These are phyloP conservation scores for Pseudochirops cupreus DNA, from an alignment of 2,797 vertebrate species.

Conservation along the genomic window DNA sequence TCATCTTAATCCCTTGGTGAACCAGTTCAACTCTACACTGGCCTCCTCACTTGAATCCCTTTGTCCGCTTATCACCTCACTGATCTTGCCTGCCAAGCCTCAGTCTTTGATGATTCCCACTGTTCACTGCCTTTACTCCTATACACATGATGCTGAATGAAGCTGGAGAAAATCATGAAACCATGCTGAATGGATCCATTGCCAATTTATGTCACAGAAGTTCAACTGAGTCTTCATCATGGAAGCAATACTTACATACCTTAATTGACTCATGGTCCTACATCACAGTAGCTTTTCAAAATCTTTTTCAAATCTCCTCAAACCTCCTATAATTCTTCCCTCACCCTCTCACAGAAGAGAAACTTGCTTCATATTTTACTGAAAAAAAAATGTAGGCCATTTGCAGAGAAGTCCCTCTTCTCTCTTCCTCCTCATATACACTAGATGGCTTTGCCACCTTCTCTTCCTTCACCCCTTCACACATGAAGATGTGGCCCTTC, in stretches of 20 bases:
- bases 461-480: background rate
- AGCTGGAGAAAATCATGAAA: background rate
- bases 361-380: background rate
- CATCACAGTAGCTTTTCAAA: background rate
- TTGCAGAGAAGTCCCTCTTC: background rate
- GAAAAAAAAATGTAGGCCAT: background rate
- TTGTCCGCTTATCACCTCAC: background rate
- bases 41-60: background rate
- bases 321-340: background rate
- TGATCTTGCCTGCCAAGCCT: background rate
- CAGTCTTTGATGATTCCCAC: background rate
- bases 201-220: background rate
- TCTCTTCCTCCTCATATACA: background rate
- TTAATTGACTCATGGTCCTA: background rate
- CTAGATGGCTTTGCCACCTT: background rate
- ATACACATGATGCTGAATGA: background rate
- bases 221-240: background rate
- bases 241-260: background rate
- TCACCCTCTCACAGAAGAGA: background rate
- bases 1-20: background rate
- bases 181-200: background rate
- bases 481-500: background rate
- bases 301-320: background rate
- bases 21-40: background rate
- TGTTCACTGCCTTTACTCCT: background rate